Evolutionary conservation across 1,140 invertebrate species (phyloP), one percentile per base, ranked within the genome.

Genomic region (Pseudoatta argentina): DNA sequence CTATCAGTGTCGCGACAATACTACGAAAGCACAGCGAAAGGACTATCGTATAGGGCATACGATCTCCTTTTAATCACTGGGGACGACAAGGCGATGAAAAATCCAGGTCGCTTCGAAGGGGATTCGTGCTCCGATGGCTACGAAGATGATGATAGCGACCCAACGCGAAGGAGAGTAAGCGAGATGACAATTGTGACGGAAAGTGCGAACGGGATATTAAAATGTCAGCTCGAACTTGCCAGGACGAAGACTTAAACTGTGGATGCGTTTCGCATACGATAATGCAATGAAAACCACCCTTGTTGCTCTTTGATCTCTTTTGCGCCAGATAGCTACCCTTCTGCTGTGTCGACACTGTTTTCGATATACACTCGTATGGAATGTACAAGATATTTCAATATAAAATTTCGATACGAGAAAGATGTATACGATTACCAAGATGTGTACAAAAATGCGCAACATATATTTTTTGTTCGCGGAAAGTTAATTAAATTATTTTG

Each of bases 41-140:
- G 10, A 55, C 75, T 57, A 51, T 24, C 82, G 59, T 5, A 48
- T 16, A 7, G 14, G 51, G 39, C 39, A 16, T 39, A 21, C n/a
- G 51, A 64, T 5, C 57, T 59, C 66, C 86, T 88, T 91, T 90
- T 91, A 91, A 91, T 91, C 91, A 90, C 71, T 57, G 12, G 77
- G 67, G 69, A 88, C 78, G 67, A 86, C 71, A 55, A 3, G 21
- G 44, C 79, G 64, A 86, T 86, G 77, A 89, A 86, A 86, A 91
- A 91, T 91, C 86, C 89, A 86, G 85, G 77, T 89, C 89, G 85
- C 27, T 34, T 14, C 55, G 59, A 69, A n/a, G 34, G 72, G 55
- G 57, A 73, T 21, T 64, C 27, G 69, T 39, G 55, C 55, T 61
- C 8, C 12, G 61, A 4, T 67, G 53, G 64, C 18, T 55, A 24